Evolutionary conservation across 2,113 vertebrate genomes (phyloP), one percentile per base, ranked within the genome.

Genomic region (Cinclus cinclus): DNA sequence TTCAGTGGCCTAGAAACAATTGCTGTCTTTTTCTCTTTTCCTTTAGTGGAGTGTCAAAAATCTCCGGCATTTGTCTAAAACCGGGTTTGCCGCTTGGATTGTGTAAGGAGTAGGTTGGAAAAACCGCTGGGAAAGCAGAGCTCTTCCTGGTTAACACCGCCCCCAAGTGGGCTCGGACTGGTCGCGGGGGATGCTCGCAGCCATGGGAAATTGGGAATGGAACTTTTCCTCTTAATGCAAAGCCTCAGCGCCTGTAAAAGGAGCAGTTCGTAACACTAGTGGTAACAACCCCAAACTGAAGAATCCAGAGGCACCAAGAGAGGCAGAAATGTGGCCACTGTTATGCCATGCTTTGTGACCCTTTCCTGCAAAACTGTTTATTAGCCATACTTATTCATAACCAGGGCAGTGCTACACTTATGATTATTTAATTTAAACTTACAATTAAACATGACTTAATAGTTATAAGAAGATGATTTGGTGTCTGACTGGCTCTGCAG

Each of bases 81-180:
- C 47, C 46, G 30, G 4, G 31, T 24, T 56, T 63, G 65, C 42
- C 59, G 0, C 56, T 76, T 71, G 83, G 69, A 39, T 27, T 77
- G 10, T 11, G 12, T 39, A 31, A 47, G 67, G 41, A 70, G 3
- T 42, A 30, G 41, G 3, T 10, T 13, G 13, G 41, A 27, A 55
- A 53, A 84, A 52, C 15, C 1, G 3, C 62, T 0, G 37, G 42
- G 31, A 59, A 50, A n/a, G 59, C 62, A 31, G 67, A 65, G 47
- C 82, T 86, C 93, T 84, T 59, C 62, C 47, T 78, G 83, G 81
- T n/a, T 39, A 64, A 96, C 87, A 92, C 74, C 89, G 97, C 97
- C 97, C 96, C 91, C 98, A 83, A n/a, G 96, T 75, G 98, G 96
- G 46, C 37, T 33, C 10, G 2, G 23, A 5, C 59, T 21, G 11